phyloP scores from a whole-genome alignment of 2,888 invertebrate species.

The Synanthedon andrenaeformis region DNA sequence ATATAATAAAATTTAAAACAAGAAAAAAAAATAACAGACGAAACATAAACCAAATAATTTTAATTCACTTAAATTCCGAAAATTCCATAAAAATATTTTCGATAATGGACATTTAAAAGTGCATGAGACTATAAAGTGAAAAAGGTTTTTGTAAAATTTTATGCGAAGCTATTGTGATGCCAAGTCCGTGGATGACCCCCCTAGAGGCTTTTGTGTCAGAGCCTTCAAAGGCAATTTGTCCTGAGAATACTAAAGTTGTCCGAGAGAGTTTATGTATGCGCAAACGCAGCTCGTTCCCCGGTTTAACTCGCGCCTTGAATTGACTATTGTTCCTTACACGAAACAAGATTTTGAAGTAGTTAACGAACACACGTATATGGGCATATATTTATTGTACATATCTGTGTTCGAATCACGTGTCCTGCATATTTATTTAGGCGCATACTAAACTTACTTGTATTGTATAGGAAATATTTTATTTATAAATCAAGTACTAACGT shows the following conservation, averaged over 20 bases:
- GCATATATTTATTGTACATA: too few species aligned
- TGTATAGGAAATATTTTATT: too few species aligned
- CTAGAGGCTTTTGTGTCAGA: constrained; percentile 32
- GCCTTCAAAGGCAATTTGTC: constrained; percentile 48
- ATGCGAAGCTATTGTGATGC: constrained; percentile 22
- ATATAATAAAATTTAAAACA: too few species aligned
- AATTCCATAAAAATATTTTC: too few species aligned
- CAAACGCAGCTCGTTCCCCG: constrained; percentile 15
- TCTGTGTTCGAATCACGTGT: too few species aligned
- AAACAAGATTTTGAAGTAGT: constrained; percentile 5
- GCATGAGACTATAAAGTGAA: not conserved
- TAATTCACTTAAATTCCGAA: too few species aligned
- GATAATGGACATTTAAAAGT: too few species aligned
- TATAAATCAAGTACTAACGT: too few species aligned
- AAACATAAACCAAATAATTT: too few species aligned
- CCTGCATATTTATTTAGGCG: too few species aligned
- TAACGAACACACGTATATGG: not conserved
- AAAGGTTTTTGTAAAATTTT: not conserved
- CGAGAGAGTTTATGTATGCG: constrained; percentile 9
- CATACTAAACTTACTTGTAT: too few species aligned
- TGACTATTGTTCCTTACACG: constrained; percentile 24
- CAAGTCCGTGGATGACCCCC: constrained; percentile 21
- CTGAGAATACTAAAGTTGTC: constrained; percentile 37
- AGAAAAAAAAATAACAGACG: too few species aligned
- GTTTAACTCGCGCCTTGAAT: constrained; percentile 35